Base-by-base conservation (phyloP, 1,140 invertebrate species). In the Cepaea nemoralis region DNA sequence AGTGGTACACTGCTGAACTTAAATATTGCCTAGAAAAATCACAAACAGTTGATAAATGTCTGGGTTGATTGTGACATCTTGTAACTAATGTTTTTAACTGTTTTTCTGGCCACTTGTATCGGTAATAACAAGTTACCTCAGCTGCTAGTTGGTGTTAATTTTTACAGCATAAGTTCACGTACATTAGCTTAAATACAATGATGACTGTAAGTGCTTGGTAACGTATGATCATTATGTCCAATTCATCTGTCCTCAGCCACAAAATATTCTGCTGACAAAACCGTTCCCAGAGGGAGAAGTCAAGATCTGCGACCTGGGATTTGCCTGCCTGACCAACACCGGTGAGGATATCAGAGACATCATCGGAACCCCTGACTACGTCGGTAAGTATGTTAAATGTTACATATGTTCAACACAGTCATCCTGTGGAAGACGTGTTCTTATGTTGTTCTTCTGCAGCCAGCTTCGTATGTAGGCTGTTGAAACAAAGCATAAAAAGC, bases 291-390 rank as follows among this genome's bases (percentile, higher is more conserved):
- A 94, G 84, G 94, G 94, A 86, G 94, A 95, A 89, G 94, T 98
- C 39, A 96, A 98, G 91, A 93, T 99, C 77, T 99, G 97, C 92
- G 97, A 99, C 92, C 97, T 99, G 89, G 97, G 97, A 48, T 97
- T 98, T 88, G 97, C 97, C 71, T 94, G 97, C 83, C 94, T 96
- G 82, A 95, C 98, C 87, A 94, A 95, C 89, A 94, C 95, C 69
- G 96, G 96, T 48, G 94, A 95, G 80, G 96, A 98, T 91, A 95
- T 98, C 81, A 93, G 97, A 83, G 97, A 98, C 92, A 97, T 98
- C 89, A 93, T 97, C 82, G 97, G 97, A 90, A 97, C 97, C 22
- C 96, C 96, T 71, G 96, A 97, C 92, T 98, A 97, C 94, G 96
- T 97, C 87, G 95, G 95, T 96, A 89, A 94, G 55, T 59, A 8